Conservation (phyloP, 2,113 vertebrate genomes). For the Vimba vimba region DNA sequence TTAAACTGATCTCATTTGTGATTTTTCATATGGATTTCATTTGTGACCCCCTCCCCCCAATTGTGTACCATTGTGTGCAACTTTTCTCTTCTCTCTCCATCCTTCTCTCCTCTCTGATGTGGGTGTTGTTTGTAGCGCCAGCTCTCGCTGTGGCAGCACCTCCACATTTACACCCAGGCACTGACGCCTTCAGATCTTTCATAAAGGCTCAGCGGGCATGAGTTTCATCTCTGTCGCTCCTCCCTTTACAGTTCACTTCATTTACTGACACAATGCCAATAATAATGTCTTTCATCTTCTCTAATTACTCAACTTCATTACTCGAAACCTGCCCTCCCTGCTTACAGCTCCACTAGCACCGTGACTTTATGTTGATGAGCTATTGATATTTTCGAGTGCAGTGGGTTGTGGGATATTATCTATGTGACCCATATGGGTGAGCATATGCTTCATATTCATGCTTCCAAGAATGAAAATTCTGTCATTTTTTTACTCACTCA, state of each 20-base stretch:
- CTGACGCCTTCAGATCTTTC: constrained; percentile 45
- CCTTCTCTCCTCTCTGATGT: background rate
- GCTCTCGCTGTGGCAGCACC: constrained; percentile 23
- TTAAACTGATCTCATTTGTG: background rate
- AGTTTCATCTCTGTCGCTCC: constrained; percentile 41
- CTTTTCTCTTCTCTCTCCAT: background rate
- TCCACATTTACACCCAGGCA: constrained; percentile 35
- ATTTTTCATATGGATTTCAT: background rate
- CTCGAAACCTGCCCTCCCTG: background rate
- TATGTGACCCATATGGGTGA: background rate
- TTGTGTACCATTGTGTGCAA: background rate
- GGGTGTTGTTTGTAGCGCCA: constrained; percentile 34
- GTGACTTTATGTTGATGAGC: background rate
- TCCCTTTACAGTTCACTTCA: constrained; percentile 48
- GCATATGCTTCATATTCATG: constrained; percentile 16
- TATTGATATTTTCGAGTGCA: constrained; percentile 10
- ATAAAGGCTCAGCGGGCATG: constrained; percentile 25
- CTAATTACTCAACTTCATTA: constrained; percentile 39
- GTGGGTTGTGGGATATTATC: constrained; percentile 20
- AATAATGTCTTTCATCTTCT: constrained; percentile 20
- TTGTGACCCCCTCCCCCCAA: too few species aligned
- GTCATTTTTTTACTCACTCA: background rate
- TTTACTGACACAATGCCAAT: constrained; percentile 42
- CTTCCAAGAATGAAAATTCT: background rate
- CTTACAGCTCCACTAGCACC: background rate